Conservation (phyloP, 2,797 vertebrate genomes). For the Amblyopsis hoosieri region DNA sequence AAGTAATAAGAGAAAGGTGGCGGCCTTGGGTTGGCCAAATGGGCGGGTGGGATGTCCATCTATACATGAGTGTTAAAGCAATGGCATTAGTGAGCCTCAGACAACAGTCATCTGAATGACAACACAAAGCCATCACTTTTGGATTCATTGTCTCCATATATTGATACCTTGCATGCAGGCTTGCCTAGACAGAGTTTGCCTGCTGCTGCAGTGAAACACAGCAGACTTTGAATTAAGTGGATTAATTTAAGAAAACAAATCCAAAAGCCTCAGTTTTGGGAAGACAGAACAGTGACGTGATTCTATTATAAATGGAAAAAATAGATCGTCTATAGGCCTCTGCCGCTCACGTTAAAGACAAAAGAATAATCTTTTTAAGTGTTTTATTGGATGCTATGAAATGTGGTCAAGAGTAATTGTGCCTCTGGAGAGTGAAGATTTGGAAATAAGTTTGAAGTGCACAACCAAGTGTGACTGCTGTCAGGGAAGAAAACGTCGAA, state of each 20-base stretch:
- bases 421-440: conserved; percentile 42
- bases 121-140: conserved; percentile 5
- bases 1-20: conserved; percentile 34
- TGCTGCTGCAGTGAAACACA: conserved; percentile 23
- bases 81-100: conserved; percentile 24
- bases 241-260: conserved; percentile 41
- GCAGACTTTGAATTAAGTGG: conserved; percentile 28
- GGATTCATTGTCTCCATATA: conserved; percentile 12
- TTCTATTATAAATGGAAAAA: conserved; percentile 34
- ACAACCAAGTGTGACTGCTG: conserved; percentile 46
- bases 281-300: conserved; percentile 27
- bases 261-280: conserved; percentile 2
- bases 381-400: conserved; percentile 70
- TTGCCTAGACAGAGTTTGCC: conserved; percentile 5
- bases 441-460: conserved; percentile 49
- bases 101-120: conserved; percentile 31
- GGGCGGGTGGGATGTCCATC: conserved; percentile 4
- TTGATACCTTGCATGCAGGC: conserved; percentile 30
- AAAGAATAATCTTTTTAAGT: conserved; percentile 66
- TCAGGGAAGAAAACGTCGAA: conserved; percentile 6
- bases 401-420: conserved; percentile 59
- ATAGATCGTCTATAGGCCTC: conserved; percentile 25
- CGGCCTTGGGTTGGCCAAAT: neutral
- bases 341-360: conserved; percentile 57
- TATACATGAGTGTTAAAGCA: conserved; percentile 38